Conservation (phyloP, 1,140 invertebrate genomes). For the Drosophila kikkawai region DNA sequence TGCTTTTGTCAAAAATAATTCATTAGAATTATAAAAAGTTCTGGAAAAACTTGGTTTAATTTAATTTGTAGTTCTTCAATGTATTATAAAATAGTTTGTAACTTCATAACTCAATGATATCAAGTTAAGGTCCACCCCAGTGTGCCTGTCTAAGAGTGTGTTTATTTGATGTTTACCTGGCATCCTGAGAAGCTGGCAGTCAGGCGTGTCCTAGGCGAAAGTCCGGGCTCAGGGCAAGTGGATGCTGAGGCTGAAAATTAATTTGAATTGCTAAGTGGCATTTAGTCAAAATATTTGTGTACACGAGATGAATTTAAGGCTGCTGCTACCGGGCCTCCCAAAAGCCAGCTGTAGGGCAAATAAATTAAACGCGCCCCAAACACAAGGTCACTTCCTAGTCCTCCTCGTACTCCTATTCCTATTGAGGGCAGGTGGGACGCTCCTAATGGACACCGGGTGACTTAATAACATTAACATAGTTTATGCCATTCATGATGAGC, state of each 20-base stretch:
- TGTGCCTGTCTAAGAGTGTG: constrained; percentile 3
- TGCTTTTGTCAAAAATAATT: neutral
- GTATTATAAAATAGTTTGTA: neutral
- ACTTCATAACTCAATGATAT: neutral
- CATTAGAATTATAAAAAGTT: neutral
- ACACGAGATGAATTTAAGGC: constrained; percentile 38
- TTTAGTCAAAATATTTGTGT: constrained; percentile 66
- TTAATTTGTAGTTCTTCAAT: neutral
- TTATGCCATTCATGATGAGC: constrained; percentile 48
- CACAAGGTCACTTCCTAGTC: constrained; percentile 29
- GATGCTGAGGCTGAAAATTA: constrained; percentile 39
- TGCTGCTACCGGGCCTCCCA: constrained; percentile 8
- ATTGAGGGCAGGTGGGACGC: neutral
- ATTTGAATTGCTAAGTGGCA: constrained; percentile 73
- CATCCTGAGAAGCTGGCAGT: constrained; percentile 48
- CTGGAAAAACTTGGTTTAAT: neutral
- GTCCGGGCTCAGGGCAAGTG: constrained; percentile 23
- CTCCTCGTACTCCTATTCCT: too few species aligned
- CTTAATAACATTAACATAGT: constrained; percentile 56
- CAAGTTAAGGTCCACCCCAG: constrained; percentile 15
- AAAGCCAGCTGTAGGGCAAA: constrained; percentile 9
- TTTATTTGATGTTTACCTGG: constrained; percentile 43
- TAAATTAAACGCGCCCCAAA: constrained; percentile 25
- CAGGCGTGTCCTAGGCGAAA: constrained; percentile 43
- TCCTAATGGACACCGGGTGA: constrained; percentile 21